A percentile compares a stretch with the other conserved stretches of the same genome.
These are phyloP conservation scores for Camponotus vicinus DNA, from an alignment of 1,140 invertebrate species.

Conservation along the genomic window DNA sequence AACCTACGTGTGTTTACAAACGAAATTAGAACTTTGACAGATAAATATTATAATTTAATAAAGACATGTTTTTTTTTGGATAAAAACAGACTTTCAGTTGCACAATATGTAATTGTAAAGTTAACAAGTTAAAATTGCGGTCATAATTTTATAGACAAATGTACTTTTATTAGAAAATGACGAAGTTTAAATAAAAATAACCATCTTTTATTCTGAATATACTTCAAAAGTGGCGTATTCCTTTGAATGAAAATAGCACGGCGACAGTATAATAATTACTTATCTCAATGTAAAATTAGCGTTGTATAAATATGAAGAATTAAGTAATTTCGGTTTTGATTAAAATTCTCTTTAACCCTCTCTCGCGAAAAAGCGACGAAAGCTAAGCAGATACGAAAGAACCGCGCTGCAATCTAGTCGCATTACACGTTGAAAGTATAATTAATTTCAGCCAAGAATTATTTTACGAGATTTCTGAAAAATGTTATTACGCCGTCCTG, in stretches of 20 bases:
- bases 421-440: slow-evolving; percentile 38
- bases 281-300: not conserved
- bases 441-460: slow-evolving; percentile 52
- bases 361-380: not conserved
- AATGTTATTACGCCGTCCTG: slow-evolving; percentile 44
- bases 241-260: not conserved
- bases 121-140: too few species aligned
- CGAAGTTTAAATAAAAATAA: not conserved
- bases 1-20: not conserved
- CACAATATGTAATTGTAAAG: too few species aligned
- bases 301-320: not conserved
- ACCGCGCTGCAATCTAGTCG: slow-evolving; percentile 40
- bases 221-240: not conserved
- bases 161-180: too few species aligned
- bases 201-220: not conserved
- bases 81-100: too few species aligned
- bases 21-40: not conserved
- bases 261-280: not conserved
- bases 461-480: slow-evolving; percentile 60
- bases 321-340: not conserved
- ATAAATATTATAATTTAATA: not conserved
- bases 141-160: too few species aligned
- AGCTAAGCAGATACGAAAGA: slow-evolving; percentile 19
- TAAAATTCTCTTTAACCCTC: slow-evolving; percentile 7
- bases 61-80: too few species aligned